Base-by-base conservation (phyloP, 2,113 vertebrate genomes). In the Ciconia maguari region DNA sequence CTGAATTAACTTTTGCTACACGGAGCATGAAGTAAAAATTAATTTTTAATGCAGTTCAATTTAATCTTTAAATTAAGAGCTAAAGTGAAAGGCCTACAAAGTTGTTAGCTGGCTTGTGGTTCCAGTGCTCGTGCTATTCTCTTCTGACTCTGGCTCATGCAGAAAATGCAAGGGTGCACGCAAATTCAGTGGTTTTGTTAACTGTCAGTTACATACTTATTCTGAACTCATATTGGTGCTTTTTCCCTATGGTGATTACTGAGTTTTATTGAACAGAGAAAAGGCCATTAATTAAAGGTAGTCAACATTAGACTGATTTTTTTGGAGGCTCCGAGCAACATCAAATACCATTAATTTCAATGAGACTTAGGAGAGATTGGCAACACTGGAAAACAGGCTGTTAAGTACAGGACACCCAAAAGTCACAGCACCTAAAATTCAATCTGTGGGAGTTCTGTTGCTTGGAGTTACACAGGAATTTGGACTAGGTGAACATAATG, bases 21-120 rank as follows among this genome's bases (percentile, higher is more conserved):
- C 49, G 72, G 36, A 91, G 61, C 78, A 62, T 87, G 81, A 93
- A 88, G 78, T 57, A 93, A 85, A 94, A 93, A 85, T 94, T 85
- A 95, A 85, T 91, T 94, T 94, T 92, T 96, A 91, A 94, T 97
- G 41, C 18, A 71, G 27, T 78, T 64, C 57, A 65, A 57, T 92
- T 69, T 94, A 69, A 93, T 87, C 44, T 79, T 84, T 84, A 79
- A 83, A 57, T 90, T 85, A 89, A 94, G 58, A 82, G 36, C 34
- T 91, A n/a, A 85, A 83, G 41, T 48, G 60, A 51, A 94, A 77
- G 25, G 7, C 38, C 34, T 87, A 3, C 34, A 17, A 32, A 84
- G 27, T 69, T 83, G 11, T 70, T 82, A 65, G 16, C 7, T 76
- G 57, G 11, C 65, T 89, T 2, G 2, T 8, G 13, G 16, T 68